Evolutionary conservation across 2,888 invertebrate species (phyloP).

Genomic region (Eupithecia abbreviata): DNA sequence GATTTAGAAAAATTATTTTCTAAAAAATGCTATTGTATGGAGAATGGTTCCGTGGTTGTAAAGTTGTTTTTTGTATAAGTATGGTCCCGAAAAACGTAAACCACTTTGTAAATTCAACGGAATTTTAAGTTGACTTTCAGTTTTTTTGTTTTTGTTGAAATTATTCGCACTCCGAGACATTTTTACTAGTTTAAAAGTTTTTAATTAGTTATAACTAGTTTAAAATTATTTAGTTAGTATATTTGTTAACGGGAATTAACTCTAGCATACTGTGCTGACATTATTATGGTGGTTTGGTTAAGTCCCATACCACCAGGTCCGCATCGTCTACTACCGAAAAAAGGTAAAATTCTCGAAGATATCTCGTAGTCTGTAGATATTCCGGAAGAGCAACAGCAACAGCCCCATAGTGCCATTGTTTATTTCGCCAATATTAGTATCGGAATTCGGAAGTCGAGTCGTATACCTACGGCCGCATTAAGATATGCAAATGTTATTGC

Average conservation of each 20-base stretch:
- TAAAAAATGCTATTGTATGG: no score
- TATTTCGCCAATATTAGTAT: constrained; percentile 66
- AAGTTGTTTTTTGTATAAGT: no score
- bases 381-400: not conserved
- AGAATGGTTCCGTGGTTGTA: no score
- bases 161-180: not conserved
- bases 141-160: no score
- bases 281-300: not conserved
- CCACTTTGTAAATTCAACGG: no score
- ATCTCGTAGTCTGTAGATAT: not conserved
- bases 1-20: no score
- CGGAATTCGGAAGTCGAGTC: constrained; percentile 50
- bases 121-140: no score
- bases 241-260: not conserved
- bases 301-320: not conserved
- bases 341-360: not conserved
- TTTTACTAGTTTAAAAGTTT: not conserved
- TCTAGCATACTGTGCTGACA: not conserved
- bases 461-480: constrained; percentile 58
- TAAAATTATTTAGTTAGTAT: not conserved
- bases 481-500: constrained; percentile 78
- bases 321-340: not conserved
- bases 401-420: constrained; percentile 48
- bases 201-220: no score
- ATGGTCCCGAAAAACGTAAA: no score